phyloP scores from a whole-genome alignment of 2,888 invertebrate species.

The Phasia obesa region DNA sequence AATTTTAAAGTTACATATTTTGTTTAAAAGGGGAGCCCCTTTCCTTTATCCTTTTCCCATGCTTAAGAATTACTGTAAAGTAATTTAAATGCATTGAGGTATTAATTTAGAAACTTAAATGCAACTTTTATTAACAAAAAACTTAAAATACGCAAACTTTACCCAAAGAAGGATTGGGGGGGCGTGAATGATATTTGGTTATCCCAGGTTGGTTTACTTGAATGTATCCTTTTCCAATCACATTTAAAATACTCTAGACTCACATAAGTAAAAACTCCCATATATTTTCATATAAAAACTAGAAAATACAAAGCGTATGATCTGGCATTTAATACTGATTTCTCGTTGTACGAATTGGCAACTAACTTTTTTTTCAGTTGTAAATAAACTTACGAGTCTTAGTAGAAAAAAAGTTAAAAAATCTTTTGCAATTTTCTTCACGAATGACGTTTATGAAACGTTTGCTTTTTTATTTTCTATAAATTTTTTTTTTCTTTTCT shows the following conservation, averaged over 20 bases:
- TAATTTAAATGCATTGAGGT: slow-evolving; percentile 23
- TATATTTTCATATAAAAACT: slow-evolving; percentile 20
- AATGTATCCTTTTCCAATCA: slow-evolving; percentile 58
- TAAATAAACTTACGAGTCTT: slow-evolving; percentile 10
- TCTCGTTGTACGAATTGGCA: not conserved
- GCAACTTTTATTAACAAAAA: slow-evolving; percentile 33
- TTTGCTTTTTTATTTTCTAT: slow-evolving; percentile 34
- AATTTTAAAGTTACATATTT: no score
- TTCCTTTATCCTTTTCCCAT: no score
- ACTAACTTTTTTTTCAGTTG: slow-evolving; percentile 61
- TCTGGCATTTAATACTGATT: slow-evolving; percentile 62
- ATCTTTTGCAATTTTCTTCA: slow-evolving; percentile 78
- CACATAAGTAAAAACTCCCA: slow-evolving; percentile 11
- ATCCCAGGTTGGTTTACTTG: slow-evolving; percentile 40
- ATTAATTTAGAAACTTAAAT: not conserved
- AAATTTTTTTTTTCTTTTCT: not conserved
- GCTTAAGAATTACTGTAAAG: not conserved
- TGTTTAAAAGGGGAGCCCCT: no score
- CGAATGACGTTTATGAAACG: slow-evolving; percentile 74
- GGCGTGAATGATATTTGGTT: not conserved
- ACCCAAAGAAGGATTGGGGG: no score
- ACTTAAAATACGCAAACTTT: slow-evolving; percentile 35
- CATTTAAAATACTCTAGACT: slow-evolving; percentile 8
- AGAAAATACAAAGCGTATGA: slow-evolving; percentile 47
- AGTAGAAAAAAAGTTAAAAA: slow-evolving; percentile 23